Evolutionary conservation across 2,113 vertebrate species (phyloP).

Genomic region (Mustela lutreola): DNA sequence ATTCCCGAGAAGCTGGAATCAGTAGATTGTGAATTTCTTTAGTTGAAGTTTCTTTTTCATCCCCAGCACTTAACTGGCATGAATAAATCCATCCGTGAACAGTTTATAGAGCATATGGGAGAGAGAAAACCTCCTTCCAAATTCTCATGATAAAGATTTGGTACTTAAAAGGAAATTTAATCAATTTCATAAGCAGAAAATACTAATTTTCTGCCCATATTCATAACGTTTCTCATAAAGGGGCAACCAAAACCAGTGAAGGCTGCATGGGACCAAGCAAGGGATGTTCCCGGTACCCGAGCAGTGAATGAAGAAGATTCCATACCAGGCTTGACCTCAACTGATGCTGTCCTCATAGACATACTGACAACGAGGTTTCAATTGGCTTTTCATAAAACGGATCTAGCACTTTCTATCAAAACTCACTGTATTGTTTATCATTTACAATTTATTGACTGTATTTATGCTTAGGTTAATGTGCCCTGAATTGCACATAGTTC

Average conservation of each 20-base stretch:
- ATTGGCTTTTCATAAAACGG: not conserved
- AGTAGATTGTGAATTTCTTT: slow-evolving; percentile 20
- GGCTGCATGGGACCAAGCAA: not conserved
- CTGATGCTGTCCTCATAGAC: not conserved
- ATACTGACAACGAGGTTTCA: not conserved
- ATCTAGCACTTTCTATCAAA: not conserved
- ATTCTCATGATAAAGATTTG: slow-evolving; percentile 30
- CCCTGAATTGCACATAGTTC: not conserved
- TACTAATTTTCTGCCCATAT: not conserved
- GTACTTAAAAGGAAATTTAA: not conserved
- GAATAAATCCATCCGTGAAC: not conserved
- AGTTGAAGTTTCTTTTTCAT: not conserved
- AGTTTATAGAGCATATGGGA: slow-evolving; percentile 1
- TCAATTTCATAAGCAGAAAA: not conserved
- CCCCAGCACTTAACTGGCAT: not conserved
- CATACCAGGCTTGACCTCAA: not conserved
- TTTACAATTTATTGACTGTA: not conserved
- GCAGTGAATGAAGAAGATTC: not conserved
- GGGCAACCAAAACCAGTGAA: not conserved
- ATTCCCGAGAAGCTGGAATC: not conserved
- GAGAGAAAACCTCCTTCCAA: not conserved
- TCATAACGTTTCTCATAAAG: not conserved
- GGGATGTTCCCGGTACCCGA: not conserved
- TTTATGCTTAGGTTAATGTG: not conserved
- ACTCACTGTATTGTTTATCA: not conserved